Percentiles rank a stretch among this genome's conserved stretches.
phyloP scores from a whole-genome alignment of 2,797 vertebrate species.

The Hyperoplus immaculatus region DNA sequence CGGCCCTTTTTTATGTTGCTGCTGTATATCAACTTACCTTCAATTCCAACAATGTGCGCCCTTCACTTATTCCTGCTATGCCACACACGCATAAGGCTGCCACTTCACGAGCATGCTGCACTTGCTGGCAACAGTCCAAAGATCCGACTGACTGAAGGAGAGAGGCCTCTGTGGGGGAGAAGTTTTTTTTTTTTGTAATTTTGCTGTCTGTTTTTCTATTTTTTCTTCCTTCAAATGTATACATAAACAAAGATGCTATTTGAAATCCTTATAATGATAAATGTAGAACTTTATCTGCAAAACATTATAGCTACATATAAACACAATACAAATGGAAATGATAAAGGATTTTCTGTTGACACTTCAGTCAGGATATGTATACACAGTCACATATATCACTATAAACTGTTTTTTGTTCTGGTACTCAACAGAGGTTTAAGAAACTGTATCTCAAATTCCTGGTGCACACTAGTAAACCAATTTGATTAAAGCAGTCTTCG shows the following conservation, averaged over 20 bases:
- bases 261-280: background rate
- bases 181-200: background rate
- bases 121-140: conserved; percentile 58
- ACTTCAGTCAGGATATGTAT: background rate
- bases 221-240: background rate
- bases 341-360: background rate
- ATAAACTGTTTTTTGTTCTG: background rate
- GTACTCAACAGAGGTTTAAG: background rate
- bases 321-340: background rate
- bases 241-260: background rate
- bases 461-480: background rate
- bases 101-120: conserved; percentile 55
- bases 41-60: conserved; percentile 39
- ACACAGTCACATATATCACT: background rate
- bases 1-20: conserved; percentile 60
- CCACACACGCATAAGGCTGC: conserved; percentile 46
- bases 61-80: conserved; percentile 64
- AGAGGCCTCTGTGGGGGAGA: background rate
- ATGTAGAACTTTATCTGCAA: background rate
- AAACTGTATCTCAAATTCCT: background rate
- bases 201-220: background rate
- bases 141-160: conserved; percentile 12
- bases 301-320: background rate
- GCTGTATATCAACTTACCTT: conserved; percentile 64
- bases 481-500: background rate